Base-by-base conservation (phyloP, 2,113 vertebrate species). In the Forbesichthys agassizii region DNA sequence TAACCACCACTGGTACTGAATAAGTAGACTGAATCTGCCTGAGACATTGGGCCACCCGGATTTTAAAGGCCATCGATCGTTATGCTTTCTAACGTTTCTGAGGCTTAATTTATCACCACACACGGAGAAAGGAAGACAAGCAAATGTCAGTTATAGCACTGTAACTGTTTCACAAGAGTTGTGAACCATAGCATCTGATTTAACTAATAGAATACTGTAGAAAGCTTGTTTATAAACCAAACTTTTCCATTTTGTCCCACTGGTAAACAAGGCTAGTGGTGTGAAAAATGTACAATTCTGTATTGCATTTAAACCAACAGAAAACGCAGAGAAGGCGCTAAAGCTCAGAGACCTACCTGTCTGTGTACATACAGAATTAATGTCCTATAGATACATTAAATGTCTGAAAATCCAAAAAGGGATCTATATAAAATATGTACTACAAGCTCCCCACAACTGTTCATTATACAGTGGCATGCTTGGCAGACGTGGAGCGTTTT, bases 41-140 rank as follows among this genome's bases (percentile, higher is more conserved):
- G 64, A 83, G 81, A 78, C 77, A 69, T 62, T 67, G 68, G 89
- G 84, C 88, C 90, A 89, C 91, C 87, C 88, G 87, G 80, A 86
- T 77, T 80, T 89, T 78, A 86, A 86, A 88, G 83, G 74, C 76
- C 86, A 81, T 81, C 84, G 65, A 81, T 81, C 84, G 65, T 79
- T 86, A 80, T 84, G 71, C 73, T 73, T 81, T 83, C 82, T 84
- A 80, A 82, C 87, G 83, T 74, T 71, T 78, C 71, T 66, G 64
- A 80, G 81, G 83, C 71, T 78, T 53, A 83, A 84, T 80, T 85
- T 87, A 76, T 68, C 27, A 68, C 65, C 63, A 64, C 77, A 70
- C 74, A 80, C 66, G 76, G 63, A 73, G 36, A 42, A 42, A 42
- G 36, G 5, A 42, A 42, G 36, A 42, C 5, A 42, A 42, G 36